Base-by-base conservation (phyloP, 2,113 vertebrate species). In the Tupaia chinensis region DNA sequence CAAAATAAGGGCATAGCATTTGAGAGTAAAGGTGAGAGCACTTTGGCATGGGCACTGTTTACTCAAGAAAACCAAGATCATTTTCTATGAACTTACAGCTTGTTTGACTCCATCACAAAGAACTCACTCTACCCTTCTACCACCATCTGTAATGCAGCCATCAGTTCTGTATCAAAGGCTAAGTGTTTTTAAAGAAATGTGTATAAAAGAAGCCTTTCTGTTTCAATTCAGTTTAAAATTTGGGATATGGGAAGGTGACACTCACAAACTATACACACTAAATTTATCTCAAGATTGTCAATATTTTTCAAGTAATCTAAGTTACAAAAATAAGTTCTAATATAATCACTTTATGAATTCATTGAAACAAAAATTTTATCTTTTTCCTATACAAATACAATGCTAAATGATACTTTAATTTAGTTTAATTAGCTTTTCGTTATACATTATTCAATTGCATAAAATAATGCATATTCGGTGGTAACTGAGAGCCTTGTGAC, bases 331-430 rank as follows among this genome's bases (percentile, higher is more conserved):
- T 58, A 65, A 74, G 15, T 44, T 79, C 66, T 69, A 13, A 63
- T 79, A 19, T 54, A 89, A 86, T 76, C 7, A 95, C 65, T 89
- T 96, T 60, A 79, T 79, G n/a, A 88, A 11, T 9, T 84, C 34
- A 69, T 8, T 87, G 79, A 79, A 90, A 87, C 63, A 1, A 84
- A 63, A 95, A 16, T 54, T 27, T 56, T 44, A 13, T 58, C 5
- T 83, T 92, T 78, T 92, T 53, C 2, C 54, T 84, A 15, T 61
- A 70, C 13, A 87, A 63, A 76, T 23, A 29, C 9, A 66, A 1
- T 13, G 32, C 5, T n/a, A 90, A 20, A 82, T 61, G 27, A 54
- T 73, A 53, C 74, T 93, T 61, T 65, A 20, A 69, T 19, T 89
- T 32, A 66, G 70, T 73, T 91, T 53, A 60, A 74, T 80, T 87